These are phyloP conservation scores for Papilio elwesi DNA, from an alignment of 2,888 invertebrate genomes.

Conservation along the genomic window DNA sequence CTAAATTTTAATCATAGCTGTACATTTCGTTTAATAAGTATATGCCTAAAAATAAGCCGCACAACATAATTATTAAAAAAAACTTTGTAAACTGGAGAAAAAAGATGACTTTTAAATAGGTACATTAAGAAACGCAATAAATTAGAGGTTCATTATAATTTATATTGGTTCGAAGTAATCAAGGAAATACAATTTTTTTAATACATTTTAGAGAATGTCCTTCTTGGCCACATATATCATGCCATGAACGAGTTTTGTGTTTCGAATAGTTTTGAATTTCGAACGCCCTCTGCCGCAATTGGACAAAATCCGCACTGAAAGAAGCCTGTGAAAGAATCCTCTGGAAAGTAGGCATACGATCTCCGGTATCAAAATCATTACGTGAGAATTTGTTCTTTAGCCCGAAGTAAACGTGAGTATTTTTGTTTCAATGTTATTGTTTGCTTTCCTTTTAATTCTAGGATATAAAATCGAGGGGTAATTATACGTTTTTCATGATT, in stretches of 20 bases:
- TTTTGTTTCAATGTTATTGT: conserved; percentile 52
- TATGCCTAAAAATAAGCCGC: too few species aligned
- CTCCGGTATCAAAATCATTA: conserved; percentile 84
- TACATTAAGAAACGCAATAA: not conserved
- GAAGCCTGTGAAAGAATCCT: conserved; percentile 84
- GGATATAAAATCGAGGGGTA: conserved; percentile 48
- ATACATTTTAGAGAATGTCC: not conserved
- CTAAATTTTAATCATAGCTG: too few species aligned
- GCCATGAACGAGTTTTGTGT: conserved; percentile 50
- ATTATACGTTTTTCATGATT: conserved; percentile 44
- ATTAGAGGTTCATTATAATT: conserved; percentile 1
- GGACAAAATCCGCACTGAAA: conserved; percentile 71
- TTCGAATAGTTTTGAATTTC: conserved; percentile 71
- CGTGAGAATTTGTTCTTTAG: conserved; percentile 79
- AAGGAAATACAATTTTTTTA: conserved; percentile 14
- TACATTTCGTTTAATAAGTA: too few species aligned
- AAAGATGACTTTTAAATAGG: not conserved
- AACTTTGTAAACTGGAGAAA: not conserved
- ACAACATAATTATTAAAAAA: not conserved
- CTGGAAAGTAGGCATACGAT: conserved; percentile 82
- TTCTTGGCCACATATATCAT: conserved; percentile 37
- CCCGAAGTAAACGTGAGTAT: conserved; percentile 80
- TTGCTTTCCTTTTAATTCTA: conserved; percentile 42
- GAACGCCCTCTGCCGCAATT: conserved; percentile 78
- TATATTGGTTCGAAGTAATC: not conserved